phyloP scores from a whole-genome alignment of 2,113 vertebrate species.

The Camelus bactrianus region DNA sequence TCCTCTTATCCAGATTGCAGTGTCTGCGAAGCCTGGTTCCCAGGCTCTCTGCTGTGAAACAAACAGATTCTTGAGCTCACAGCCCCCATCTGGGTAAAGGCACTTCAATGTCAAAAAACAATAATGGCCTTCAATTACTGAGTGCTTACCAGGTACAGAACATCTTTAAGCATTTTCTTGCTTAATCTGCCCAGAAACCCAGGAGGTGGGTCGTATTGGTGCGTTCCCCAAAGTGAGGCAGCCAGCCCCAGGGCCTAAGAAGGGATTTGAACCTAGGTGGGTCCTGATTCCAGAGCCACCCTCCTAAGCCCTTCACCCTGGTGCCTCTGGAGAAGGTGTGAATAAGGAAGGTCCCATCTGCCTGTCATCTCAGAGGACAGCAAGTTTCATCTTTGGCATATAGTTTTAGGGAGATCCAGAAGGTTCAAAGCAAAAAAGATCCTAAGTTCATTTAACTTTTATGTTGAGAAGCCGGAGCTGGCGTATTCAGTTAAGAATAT shows the following conservation, averaged over 20 bases:
- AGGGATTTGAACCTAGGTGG: background rate
- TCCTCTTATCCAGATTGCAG: conserved; percentile 27
- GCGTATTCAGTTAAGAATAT: background rate
- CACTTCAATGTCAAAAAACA: background rate
- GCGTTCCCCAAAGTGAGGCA: background rate
- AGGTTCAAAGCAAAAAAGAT: background rate
- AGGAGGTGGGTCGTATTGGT: background rate
- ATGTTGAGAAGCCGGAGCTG: background rate
- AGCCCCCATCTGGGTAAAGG: background rate
- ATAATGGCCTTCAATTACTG: too few species aligned
- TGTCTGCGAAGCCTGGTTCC: conserved; percentile 43
- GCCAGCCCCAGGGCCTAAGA: background rate
- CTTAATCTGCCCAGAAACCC: background rate
- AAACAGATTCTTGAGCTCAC: background rate
- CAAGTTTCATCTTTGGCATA: background rate
- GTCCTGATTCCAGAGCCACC: background rate
- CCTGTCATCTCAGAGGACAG: background rate
- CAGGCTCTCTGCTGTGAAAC: conserved; percentile 49
- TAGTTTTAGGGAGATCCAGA: background rate
- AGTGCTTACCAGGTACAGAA: background rate
- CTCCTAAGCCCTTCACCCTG: rapidly evolving
- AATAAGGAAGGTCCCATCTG: background rate
- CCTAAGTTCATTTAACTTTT: background rate
- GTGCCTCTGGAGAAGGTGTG: background rate
- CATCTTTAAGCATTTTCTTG: background rate